A percentile compares a stretch with the other conserved stretches of the same genome.
Evolutionary conservation across 2,113 vertebrate species (phyloP).

Genomic region (Phrynocephalus versicolor): DNA sequence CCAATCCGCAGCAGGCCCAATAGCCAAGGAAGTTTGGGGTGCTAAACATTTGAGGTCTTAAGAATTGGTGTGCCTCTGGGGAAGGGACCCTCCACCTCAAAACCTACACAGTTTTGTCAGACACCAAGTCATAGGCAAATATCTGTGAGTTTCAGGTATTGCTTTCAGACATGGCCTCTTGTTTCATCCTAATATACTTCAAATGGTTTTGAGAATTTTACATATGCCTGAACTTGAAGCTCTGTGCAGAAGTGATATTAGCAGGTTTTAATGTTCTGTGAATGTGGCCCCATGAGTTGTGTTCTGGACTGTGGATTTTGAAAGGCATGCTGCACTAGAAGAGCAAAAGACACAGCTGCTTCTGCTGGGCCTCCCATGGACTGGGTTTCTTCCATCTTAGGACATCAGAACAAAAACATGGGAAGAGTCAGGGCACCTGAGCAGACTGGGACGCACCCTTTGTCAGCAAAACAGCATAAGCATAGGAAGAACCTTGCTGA

Average conservation of each 20-base stretch:
- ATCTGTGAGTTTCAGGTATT: no score
- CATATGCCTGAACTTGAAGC: not conserved
- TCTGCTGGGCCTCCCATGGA: not conserved
- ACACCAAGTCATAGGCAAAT: no score
- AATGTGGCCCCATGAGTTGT: not conserved
- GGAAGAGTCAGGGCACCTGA: not conserved
- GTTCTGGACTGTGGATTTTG: not conserved
- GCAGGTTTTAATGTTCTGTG: not conserved
- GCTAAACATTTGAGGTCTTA: no score
- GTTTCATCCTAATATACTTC: not conserved
- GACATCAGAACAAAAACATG: not conserved
- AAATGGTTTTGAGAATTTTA: not conserved
- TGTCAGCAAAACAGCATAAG: not conserved
- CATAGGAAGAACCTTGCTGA: not conserved
- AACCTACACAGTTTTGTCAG: no score
- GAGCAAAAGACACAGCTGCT: not conserved
- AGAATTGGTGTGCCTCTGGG: no score
- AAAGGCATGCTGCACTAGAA: not conserved
- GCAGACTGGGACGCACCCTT: not conserved
- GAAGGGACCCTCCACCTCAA: no score
- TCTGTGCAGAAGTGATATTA: not conserved
- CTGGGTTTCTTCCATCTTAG: not conserved
- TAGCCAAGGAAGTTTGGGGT: no score
- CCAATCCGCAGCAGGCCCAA: no score
- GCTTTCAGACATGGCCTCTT: no score